Evolutionary conservation across 2,113 vertebrate species (phyloP).

Genomic region (Vireo altiloquus): DNA sequence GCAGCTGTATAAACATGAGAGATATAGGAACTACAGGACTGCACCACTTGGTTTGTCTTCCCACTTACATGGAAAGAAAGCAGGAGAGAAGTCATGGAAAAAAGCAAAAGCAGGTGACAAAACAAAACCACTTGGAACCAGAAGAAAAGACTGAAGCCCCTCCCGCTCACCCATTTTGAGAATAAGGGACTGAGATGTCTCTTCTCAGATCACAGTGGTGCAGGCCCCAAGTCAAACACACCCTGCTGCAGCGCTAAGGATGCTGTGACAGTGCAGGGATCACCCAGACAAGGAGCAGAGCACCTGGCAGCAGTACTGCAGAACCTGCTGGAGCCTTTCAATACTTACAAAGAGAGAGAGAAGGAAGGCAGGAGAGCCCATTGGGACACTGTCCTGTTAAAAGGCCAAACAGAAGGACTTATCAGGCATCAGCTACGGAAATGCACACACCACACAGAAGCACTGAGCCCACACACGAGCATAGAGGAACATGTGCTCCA

Average conservation of each 20-base stretch:
- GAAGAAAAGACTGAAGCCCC: constrained; percentile 32
- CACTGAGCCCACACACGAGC: constrained; percentile 68
- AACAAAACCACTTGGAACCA: constrained; percentile 31
- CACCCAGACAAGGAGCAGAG: constrained; percentile 59
- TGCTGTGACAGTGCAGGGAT: constrained; percentile 32
- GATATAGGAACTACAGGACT: not conserved
- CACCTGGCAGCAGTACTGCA: constrained; percentile 37
- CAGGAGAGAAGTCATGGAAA: constrained; percentile 36
- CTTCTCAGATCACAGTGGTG: not conserved
- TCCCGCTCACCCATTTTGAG: constrained; percentile 27
- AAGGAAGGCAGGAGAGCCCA: constrained; percentile 99
- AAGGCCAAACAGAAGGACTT: constrained; percentile 90
- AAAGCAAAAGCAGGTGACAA: constrained; percentile 52
- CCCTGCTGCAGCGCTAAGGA: not conserved
- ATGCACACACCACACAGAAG: constrained; percentile 70
- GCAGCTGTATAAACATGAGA: not conserved
- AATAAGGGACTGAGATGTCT: not conserved
- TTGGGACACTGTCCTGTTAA: constrained; percentile 99
- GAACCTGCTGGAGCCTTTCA: constrained; percentile 75
- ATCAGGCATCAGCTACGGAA: constrained; percentile 74
- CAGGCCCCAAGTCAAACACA: not conserved
- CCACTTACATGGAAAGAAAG: constrained; percentile 36
- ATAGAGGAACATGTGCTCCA: constrained; percentile 52
- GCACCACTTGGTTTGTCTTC: constrained; percentile 25
- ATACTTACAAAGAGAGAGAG: constrained; percentile 99